Evolutionary conservation across 2,797 vertebrate species (phyloP).

Genomic region (Rhabdomys pumilio): DNA sequence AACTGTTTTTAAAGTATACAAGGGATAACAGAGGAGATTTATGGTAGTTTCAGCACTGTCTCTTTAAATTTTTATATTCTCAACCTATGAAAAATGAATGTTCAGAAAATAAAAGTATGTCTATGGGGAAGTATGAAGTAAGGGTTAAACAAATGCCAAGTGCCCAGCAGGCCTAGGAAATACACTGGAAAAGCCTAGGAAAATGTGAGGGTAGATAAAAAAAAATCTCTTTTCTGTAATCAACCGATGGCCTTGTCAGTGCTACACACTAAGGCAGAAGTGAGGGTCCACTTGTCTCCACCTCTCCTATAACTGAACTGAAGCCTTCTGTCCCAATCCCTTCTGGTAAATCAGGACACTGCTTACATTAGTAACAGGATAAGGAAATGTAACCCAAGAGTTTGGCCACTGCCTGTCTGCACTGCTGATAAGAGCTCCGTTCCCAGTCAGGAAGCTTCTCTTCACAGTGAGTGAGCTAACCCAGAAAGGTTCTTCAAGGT

Average conservation of each 20-base stretch:
- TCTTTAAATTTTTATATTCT: constrained; percentile 72
- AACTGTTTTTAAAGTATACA: not conserved
- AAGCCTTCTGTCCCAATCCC: not conserved
- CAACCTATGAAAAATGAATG: constrained; percentile 43
- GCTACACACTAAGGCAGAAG: not conserved
- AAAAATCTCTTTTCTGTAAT: constrained; percentile 23
- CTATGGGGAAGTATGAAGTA: constrained; percentile 60
- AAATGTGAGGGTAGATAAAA: constrained; percentile 47
- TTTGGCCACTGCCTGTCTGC: not conserved
- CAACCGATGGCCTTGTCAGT: not conserved
- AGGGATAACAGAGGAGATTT: not conserved
- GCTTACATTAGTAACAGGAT: not conserved
- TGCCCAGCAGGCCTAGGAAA: constrained; percentile 54
- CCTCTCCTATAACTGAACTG: not conserved
- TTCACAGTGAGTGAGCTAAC: not conserved
- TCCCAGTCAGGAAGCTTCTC: not conserved
- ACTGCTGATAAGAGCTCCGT: not conserved
- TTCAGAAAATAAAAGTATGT: constrained; percentile 25
- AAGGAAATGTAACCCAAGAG: constrained; percentile 32
- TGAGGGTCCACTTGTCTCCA: not conserved
- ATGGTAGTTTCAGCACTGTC: not conserved
- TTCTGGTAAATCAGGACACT: not conserved
- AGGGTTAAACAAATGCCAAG: constrained; percentile 60
- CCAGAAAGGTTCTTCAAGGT: not conserved
- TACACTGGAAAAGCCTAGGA: constrained; percentile 73